These are phyloP conservation scores for Muntiacus muntjak DNA, from an alignment of 2,113 vertebrate species.

Conservation along the genomic window DNA sequence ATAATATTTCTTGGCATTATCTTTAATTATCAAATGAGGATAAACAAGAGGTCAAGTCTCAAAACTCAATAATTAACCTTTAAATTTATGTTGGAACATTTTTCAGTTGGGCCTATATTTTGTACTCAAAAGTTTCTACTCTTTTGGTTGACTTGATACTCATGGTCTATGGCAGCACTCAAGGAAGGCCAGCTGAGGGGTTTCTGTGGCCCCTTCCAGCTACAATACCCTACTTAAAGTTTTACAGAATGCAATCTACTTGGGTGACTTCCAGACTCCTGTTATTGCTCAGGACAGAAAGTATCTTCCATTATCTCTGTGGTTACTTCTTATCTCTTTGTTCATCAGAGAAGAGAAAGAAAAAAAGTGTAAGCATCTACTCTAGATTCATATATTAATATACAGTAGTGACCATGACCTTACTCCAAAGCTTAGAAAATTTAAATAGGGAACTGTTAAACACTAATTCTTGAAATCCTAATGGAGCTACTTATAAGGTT, in stretches of 20 bases:
- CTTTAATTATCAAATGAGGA: neutral
- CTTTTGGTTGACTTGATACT: neutral
- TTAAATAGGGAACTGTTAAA: slow-evolving; percentile 33
- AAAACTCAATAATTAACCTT: neutral
- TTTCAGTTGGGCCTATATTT: neutral
- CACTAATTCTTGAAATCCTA: neutral
- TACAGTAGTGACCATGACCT: neutral
- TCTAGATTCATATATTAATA: slow-evolving; percentile 1
- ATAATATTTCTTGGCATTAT: neutral
- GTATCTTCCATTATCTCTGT: neutral
- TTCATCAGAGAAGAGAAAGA: neutral
- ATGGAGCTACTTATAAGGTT: neutral
- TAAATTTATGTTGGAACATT: neutral
- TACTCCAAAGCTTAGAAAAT: neutral
- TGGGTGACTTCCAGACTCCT: neutral
- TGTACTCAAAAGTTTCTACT: neutral
- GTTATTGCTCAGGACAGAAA: neutral
- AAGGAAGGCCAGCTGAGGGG: neutral
- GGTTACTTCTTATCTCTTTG: neutral
- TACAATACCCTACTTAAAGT: neutral
- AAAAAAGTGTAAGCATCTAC: neutral
- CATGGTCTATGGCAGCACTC: neutral
- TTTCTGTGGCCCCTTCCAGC: neutral
- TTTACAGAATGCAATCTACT: neutral
- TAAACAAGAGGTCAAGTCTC: neutral